phyloP scores from a whole-genome alignment of 2,888 invertebrate species.

The Lutraria lutraria region DNA sequence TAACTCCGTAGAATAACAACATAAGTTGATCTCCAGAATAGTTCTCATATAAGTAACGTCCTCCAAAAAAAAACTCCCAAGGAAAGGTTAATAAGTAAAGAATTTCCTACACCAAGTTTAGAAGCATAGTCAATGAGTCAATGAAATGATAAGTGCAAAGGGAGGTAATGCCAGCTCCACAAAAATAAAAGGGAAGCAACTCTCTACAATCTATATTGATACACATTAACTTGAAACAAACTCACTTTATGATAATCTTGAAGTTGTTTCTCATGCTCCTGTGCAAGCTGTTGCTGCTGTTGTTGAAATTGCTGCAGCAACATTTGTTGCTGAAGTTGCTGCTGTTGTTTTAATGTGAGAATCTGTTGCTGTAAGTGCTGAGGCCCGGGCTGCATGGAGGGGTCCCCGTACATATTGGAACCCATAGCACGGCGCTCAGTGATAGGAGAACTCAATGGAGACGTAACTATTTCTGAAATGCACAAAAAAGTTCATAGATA shows the following conservation, averaged over 20 bases:
- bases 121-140: too few relatives aligned
- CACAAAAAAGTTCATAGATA: constrained; percentile 2
- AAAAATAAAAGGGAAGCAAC: constrained; percentile 1
- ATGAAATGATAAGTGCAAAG: background rate
- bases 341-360: constrained; percentile 83
- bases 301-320: constrained; percentile 84
- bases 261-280: constrained; percentile 85
- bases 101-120: too few relatives aligned
- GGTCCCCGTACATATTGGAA: constrained; percentile 57
- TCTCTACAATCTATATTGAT: background rate
- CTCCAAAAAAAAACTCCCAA: too few relatives aligned
- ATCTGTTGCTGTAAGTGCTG: constrained; percentile 84
- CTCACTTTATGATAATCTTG: constrained; percentile 80
- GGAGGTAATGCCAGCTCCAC: background rate
- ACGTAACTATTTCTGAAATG: constrained; percentile 77
- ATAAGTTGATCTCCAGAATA: too few relatives aligned
- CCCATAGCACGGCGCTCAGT: constrained; percentile 68
- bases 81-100: too few relatives aligned
- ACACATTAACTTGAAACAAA: background rate
- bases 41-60: too few relatives aligned
- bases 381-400: constrained; percentile 76
- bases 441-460: constrained; percentile 78
- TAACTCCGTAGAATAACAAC: too few relatives aligned
- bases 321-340: constrained; percentile 84
- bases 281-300: constrained; percentile 84